Evolutionary conservation across 1,140 invertebrate genomes (phyloP).

Genomic region (Drosophila ercepeae): DNA sequence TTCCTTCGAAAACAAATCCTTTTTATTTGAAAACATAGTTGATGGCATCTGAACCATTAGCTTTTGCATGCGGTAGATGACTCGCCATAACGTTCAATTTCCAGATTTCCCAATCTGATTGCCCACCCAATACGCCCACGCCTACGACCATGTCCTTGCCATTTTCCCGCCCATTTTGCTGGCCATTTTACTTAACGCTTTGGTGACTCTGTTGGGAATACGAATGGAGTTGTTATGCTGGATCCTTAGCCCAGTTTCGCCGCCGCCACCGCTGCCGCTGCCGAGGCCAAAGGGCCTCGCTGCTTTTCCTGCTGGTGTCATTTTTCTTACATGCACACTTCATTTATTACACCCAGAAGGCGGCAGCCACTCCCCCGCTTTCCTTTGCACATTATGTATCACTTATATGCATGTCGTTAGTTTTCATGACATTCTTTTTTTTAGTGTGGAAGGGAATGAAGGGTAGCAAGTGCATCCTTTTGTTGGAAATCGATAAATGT

Average conservation of each 20-base stretch:
- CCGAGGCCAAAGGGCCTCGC: too few relatives aligned
- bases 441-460: background rate
- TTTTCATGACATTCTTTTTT: constrained; percentile 64
- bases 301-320: constrained; percentile 45
- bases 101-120: background rate
- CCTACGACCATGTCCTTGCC: too few relatives aligned
- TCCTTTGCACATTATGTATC: constrained; percentile 58
- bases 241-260: constrained; percentile 11
- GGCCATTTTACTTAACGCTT: constrained; percentile 62
- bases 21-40: background rate
- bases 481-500: constrained; percentile 67
- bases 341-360: constrained; percentile 69
- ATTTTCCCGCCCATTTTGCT: constrained; percentile 21
- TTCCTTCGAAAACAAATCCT: background rate
- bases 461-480: constrained; percentile 46
- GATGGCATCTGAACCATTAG: background rate
- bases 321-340: constrained; percentile 76
- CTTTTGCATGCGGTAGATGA: constrained; percentile 11
- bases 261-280: too few relatives aligned
- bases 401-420: constrained; percentile 79
- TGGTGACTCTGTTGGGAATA: constrained; percentile 36
- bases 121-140: background rate
- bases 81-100: constrained; percentile 12
- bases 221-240: constrained; percentile 41
- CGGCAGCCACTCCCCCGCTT: constrained; percentile 15